Evolutionary conservation across 2,888 invertebrate species (phyloP).

Genomic region (Andrena bicolor): DNA sequence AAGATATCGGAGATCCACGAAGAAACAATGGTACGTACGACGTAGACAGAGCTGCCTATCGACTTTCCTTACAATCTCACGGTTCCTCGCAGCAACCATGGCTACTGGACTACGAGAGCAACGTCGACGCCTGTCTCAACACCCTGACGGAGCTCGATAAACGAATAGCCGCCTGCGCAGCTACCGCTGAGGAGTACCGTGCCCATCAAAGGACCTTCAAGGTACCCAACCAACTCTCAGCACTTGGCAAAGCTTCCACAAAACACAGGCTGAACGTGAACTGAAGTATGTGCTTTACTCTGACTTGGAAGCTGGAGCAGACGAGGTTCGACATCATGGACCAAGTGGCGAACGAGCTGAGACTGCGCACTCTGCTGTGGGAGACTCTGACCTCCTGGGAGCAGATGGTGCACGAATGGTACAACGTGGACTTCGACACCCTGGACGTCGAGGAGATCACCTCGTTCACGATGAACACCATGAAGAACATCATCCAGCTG

Average conservation of each 20-base stretch:
- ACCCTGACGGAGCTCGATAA: constrained; percentile 88
- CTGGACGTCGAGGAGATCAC: constrained; percentile 92
- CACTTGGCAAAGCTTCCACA: not conserved
- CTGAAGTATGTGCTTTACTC: not conserved
- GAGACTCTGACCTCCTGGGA: constrained; percentile 92
- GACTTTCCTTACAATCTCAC: too few species aligned
- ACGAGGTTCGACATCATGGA: constrained; percentile 93
- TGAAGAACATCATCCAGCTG: constrained; percentile 91
- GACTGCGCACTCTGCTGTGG: constrained; percentile 93
- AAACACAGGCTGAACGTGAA: not conserved
- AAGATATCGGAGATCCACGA: constrained; percentile 91
- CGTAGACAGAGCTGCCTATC: not conserved
- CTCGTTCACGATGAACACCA: constrained; percentile 88
- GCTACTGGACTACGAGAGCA: constrained; percentile 90
- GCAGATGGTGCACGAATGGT: constrained; percentile 89
- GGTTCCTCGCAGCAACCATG: constrained; percentile 88
- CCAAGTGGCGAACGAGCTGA: constrained; percentile 92
- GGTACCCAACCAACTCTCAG: constrained; percentile 84
- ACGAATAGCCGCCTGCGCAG: constrained; percentile 88
- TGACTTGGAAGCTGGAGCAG: constrained; percentile 89
- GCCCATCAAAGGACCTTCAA: constrained; percentile 94
- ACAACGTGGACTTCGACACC: constrained; percentile 87
- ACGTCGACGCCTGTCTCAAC: constrained; percentile 88
- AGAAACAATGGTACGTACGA: constrained; percentile 88
- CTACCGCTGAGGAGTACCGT: constrained; percentile 91